These are phyloP conservation scores for Drosophila paracracens DNA, from an alignment of 2,888 invertebrate genomes.

Conservation along the genomic window DNA sequence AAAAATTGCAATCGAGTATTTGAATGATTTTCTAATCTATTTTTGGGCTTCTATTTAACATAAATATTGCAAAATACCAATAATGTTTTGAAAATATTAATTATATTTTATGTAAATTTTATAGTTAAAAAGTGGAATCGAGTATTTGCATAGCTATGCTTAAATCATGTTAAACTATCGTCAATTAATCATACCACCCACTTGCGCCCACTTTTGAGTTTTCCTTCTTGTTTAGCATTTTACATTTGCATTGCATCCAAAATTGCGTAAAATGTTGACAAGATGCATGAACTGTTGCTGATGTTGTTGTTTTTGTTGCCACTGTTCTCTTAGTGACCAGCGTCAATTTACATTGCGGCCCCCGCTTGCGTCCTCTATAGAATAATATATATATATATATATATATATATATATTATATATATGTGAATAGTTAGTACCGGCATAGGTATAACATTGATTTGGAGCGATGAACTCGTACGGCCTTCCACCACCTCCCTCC, in stretches of 20 bases:
- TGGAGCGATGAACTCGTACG: conserved; percentile 82
- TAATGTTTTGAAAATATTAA: not conserved
- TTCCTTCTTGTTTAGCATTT: conserved; percentile 27
- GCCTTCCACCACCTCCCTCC: conserved; percentile 46
- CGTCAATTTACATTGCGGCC: conserved; percentile 2
- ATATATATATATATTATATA: not conserved
- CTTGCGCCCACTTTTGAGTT: conserved; percentile 8
- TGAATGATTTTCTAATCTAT: not conserved
- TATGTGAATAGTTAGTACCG: conserved; percentile 18
- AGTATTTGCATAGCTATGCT: not conserved
- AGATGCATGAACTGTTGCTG: conserved; percentile 46
- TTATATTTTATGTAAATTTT: not conserved
- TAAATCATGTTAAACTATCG: too few relatives aligned
- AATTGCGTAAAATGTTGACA: conserved; percentile 56
- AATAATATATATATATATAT: conserved; percentile 2
- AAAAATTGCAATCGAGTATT: not conserved
- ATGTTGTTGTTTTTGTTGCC: conserved; percentile 10
- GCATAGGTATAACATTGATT: conserved; percentile 77
- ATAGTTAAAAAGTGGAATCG: not conserved
- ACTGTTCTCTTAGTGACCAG: conserved; percentile 25
- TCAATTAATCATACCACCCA: conserved; percentile 11
- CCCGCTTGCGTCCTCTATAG: not conserved
- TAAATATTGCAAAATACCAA: not conserved
- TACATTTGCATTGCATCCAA: conserved; percentile 49
- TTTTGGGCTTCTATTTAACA: not conserved